Evolutionary conservation across 2,797 vertebrate genomes (phyloP).

Genomic region (Pipistrellus nathusii): DNA sequence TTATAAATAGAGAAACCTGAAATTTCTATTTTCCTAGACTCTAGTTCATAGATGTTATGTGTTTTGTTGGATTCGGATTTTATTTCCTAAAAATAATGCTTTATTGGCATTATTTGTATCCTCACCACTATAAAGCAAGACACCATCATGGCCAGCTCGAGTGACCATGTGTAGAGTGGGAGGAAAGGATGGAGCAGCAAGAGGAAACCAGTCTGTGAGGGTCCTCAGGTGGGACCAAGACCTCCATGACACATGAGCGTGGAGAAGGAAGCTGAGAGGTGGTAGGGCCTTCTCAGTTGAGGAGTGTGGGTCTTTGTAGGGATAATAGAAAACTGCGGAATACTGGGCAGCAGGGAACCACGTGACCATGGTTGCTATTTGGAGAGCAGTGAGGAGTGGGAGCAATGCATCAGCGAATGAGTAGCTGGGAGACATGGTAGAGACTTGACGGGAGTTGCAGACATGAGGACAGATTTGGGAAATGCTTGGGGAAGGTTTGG

Average conservation of each 20-base stretch:
- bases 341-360: background rate
- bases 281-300: background rate
- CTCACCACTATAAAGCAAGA: background rate
- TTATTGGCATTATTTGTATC: background rate
- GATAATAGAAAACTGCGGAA: no score
- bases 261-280: no score
- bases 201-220: accelerated
- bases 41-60: background rate
- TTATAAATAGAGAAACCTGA: background rate
- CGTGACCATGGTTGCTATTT: accelerated
- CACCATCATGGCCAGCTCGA: accelerated
- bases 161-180: background rate
- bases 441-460: background rate
- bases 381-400: background rate
- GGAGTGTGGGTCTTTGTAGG: background rate
- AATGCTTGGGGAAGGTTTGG: background rate
- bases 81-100: background rate
- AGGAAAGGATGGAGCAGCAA: background rate
- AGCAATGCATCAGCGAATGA: accelerated
- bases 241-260: background rate
- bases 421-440: accelerated
- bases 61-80: background rate
- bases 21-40: background rate
- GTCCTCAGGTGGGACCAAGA: background rate
- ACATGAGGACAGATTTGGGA: background rate